Evolutionary conservation across 2,888 invertebrate genomes (phyloP), one percentile per base, ranked within the genome.

Genomic region (Melangyna quadrimaculata): DNA sequence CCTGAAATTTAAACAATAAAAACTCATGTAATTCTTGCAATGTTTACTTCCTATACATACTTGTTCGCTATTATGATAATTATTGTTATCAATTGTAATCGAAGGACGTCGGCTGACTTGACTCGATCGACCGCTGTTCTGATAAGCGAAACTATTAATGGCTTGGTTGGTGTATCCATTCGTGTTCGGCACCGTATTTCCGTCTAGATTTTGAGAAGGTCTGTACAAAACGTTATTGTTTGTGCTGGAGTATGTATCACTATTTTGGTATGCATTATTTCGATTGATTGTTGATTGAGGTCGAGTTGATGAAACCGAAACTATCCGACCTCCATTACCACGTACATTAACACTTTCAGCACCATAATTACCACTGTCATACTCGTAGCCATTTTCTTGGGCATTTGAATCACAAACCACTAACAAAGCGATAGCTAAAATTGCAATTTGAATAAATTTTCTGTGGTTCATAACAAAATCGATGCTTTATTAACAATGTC

Each of bases 401-500:
- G 48, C 55, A 27, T 43, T 14, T n/a, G 55, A 32, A 10, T 5
- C 24, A 0, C 51, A 45, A 29, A 65, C 2, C 14, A 35, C 6
- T 6, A 79, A n/a, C 10, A 35, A 48, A 5, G 10, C n/a, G 7
- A 65, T 29, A n/a, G 4, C 43, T 24, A 65, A 37, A 19, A 71
- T 12, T 48, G 37, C 65, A 22, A 71, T 22, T 19, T 43, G 22
- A 65, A 79, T 51, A 1, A 4, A 8, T 51, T 65, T 48, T 1
- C 24, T n/a, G 14, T 19, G n/a, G 5, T 59, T 37, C 79, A 84
- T 79, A 59, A 40, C 51, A 22, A 27, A 55, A 37, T 19, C 8
- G 40, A 40, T 70, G 67, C 67, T 37, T 19, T 59, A 14, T 37
- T 22, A 51, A 19, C 43, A 29, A 67, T 24, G 59, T 45, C 74